A percentile compares a stretch with the other conserved stretches of the same genome.
phyloP scores from a whole-genome alignment of 2,113 vertebrate genomes.

The Pogonocichla stellata region DNA sequence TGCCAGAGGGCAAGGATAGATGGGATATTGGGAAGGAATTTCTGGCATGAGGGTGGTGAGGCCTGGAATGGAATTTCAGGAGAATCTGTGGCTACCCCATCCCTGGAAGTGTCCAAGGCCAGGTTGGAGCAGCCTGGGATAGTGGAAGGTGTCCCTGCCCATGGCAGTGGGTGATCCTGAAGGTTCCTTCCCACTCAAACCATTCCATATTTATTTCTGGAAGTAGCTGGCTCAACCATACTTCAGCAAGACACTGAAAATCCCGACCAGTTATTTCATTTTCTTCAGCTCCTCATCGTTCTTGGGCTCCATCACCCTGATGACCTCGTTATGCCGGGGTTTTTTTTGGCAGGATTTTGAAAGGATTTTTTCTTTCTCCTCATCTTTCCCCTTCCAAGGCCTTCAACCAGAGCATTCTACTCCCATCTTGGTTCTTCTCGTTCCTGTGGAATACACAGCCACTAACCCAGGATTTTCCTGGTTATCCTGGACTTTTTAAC shows the following conservation, averaged over 20 bases:
- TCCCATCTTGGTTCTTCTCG: not conserved
- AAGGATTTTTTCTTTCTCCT: too few species aligned
- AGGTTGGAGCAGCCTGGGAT: not conserved
- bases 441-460: fast-evolving
- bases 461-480: not conserved
- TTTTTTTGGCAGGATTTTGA: not conserved
- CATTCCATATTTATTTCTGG: not conserved
- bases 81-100: fast-evolving
- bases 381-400: not conserved
- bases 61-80: not conserved
- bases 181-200: not conserved
- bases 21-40: not conserved
- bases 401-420: fast-evolving
- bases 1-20: fast-evolving
- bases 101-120: not conserved
- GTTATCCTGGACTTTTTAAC: fast-evolving
- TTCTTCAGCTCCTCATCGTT: not conserved
- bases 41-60: fast-evolving
- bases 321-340: fast-evolving
- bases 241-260: not conserved
- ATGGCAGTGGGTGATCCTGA: not conserved
- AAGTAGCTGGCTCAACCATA: not conserved
- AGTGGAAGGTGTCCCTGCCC: not conserved
- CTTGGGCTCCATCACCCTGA: not conserved
- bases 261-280: not conserved